Conservation (phyloP, 1,140 invertebrate genomes). For the Phocides pigmalion region DNA sequence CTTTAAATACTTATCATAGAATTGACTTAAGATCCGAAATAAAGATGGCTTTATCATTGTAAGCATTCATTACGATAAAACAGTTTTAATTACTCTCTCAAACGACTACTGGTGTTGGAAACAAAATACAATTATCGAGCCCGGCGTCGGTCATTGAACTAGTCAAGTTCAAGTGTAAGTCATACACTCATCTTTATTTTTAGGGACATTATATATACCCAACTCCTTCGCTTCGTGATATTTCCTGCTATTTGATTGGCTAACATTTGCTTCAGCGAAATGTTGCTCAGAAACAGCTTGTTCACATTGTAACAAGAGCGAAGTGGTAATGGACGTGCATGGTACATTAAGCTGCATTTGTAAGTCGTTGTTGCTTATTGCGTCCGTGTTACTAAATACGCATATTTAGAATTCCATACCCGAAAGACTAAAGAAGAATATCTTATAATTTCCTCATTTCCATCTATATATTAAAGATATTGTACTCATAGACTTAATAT, state of each 20-base stretch:
- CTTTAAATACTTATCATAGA: background rate
- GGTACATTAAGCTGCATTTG: no score
- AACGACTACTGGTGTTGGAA: constrained; percentile 27
- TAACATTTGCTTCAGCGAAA: constrained; percentile 22
- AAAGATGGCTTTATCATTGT: background rate
- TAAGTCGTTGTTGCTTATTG: no score
- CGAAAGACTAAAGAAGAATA: no score
- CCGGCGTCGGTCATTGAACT: constrained; percentile 53
- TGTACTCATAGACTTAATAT: no score
- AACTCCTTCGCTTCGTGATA: constrained; percentile 54
- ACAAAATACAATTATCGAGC: constrained; percentile 32
- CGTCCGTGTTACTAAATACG: no score
- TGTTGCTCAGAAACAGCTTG: no score
- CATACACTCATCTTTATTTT: constrained; percentile 64
- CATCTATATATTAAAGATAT: no score
- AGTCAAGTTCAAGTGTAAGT: constrained; percentile 77
- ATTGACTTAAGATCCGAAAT: background rate
- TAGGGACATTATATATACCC: constrained; percentile 71
- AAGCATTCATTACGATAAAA: constrained; percentile 7
- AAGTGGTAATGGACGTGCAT: no score
- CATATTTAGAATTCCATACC: no score
- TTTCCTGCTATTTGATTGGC: constrained; percentile 50
- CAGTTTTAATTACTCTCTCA: constrained; percentile 30
- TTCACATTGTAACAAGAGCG: no score
- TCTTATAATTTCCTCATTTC: no score